Base-by-base conservation (phyloP, 1,140 invertebrate genomes). In the Ylistrum balloti region DNA sequence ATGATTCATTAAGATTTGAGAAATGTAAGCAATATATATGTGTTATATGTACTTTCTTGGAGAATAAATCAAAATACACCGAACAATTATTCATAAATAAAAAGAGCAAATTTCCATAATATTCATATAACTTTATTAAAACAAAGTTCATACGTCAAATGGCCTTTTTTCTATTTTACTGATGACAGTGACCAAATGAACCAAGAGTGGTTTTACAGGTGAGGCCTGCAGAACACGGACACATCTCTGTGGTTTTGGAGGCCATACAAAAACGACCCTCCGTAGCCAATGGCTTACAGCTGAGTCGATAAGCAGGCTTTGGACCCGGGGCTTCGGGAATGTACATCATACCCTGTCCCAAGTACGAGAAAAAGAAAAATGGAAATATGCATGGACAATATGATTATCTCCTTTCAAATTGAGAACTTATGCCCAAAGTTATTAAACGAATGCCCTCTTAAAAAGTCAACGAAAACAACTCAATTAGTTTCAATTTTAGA, bases 321-420 rank as follows among this genome's bases (percentile, higher is more conserved):
- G 87, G 87, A 11, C 87, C 87, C 35, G 87, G 35, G 87, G 87
- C 87, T 34, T 87, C 87, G 17, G 87, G 87, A 32, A 87, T 87
- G 34, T 87, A 87, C 35, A 45, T 45, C 87, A 87, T 87, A 33
- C 87, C 34, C 87, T 87, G 34, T 10, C n/a, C n/a, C n/a, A n/a
- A n/a, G n/a, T n/a, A n/a, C n/a, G n/a, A n/a, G n/a, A n/a, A n/a
- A n/a, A n/a, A n/a, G n/a, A n/a, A n/a, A n/a, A n/a, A n/a, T n/a
- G n/a, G n/a, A n/a, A n/a, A n/a, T n/a, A n/a, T n/a, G n/a, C n/a
- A n/a, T n/a, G n/a, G n/a, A n/a, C n/a, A n/a, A n/a, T n/a, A n/a
- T n/a, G n/a, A n/a, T n/a, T n/a, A n/a, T n/a, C n/a, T n/a, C n/a
- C n/a, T n/a, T n/a, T n/a, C n/a, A n/a, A n/a, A n/a, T n/a, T n/a